Evolutionary conservation across 2,797 vertebrate genomes (phyloP), one percentile per base, ranked within the genome.

Genomic region (Sebastes flavidus): DNA sequence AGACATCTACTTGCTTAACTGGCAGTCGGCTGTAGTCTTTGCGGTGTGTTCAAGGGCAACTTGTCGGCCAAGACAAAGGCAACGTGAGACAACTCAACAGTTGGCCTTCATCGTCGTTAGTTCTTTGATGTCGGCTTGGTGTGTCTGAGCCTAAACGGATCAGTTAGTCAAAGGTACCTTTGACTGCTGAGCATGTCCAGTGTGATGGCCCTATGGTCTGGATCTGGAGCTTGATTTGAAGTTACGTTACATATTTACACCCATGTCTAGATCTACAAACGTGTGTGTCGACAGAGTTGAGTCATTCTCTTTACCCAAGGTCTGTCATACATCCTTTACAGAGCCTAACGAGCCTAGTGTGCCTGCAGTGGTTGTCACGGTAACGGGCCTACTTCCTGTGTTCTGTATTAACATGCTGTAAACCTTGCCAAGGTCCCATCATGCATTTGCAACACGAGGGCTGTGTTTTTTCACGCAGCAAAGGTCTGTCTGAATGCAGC

Each of bases 331-430:
- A 38, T 68, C 58, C 16, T 62, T 58, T 69, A 42, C 38, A 29
- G n/a, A 55, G 58, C 25, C 18, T 20, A 8, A 20, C 18, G 0
- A 20, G 46, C 46, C 46, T 49, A 49, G 20, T 54, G 49, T 22
- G 25, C 20, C 56, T 22, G 70, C 30, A 29, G n/a, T 60, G 58
- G 68, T 77, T 38, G 77, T 49, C 77, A 71, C 32, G 65, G 81
- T 62, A 77, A 69, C 76, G 14, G 13, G 46, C 42, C 13, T 55
- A 29, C 58, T 24, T 46, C 10, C 65, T 69, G 38, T 61, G 60
- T n/a, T 68, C 18, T 67, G 27, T 38, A 42, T 61, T 60, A 75
- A 55, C 32, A 49, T 30, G 65, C 42, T 22, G 65, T 60, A 60
- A 68, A 34, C 18, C 49, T 11, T 34, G 27, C 36, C 68, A 76